phyloP scores from a whole-genome alignment of 2,797 vertebrate species.

The Thalassophryne amazonica region DNA sequence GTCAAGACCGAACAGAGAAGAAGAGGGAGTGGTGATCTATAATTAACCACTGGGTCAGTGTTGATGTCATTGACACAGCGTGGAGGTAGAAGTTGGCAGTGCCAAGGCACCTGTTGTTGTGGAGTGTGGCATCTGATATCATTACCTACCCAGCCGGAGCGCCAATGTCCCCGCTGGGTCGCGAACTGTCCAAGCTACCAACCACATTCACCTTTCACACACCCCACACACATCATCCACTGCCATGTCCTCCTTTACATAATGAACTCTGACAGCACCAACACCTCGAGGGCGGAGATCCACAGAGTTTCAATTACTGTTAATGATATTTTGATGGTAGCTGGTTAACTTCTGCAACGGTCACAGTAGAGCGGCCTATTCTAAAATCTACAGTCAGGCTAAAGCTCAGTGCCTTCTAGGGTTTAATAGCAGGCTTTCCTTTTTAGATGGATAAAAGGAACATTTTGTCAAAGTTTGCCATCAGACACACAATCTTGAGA shows the following conservation, averaged over 20 bases:
- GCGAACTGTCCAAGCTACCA: slow-evolving; percentile 93
- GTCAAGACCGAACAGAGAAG: slow-evolving; percentile 83
- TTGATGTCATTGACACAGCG: slow-evolving; percentile 99
- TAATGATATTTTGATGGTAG: slow-evolving; percentile 71
- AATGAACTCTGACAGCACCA: slow-evolving; percentile 51
- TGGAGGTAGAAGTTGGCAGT: slow-evolving; percentile 93
- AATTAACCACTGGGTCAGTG: slow-evolving; percentile 96
- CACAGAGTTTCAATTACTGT: slow-evolving; percentile 64
- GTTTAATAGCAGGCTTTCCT: no score
- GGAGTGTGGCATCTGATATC: slow-evolving; percentile 99
- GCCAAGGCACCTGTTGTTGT: slow-evolving; percentile 99
- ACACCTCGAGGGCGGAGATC: slow-evolving; percentile 68
- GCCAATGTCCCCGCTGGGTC: slow-evolving; percentile 92
- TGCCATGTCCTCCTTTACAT: slow-evolving; percentile 67
- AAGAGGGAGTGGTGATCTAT: slow-evolving; percentile 89
- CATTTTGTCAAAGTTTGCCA: no score
- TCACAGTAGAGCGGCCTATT: slow-evolving; percentile 42
- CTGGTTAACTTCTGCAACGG: slow-evolving; percentile 64
- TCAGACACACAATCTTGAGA: no score
- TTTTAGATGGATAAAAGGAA: no score
- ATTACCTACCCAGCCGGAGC: slow-evolving; percentile 99
- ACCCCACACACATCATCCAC: slow-evolving; percentile 22
- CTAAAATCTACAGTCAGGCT: slow-evolving; percentile 9
- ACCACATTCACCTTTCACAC: slow-evolving; percentile 62
- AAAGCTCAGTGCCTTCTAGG: slow-evolving; percentile 5